Base-by-base conservation (phyloP, 2,888 invertebrate genomes). In the Lasioglossum pauxillum region DNA sequence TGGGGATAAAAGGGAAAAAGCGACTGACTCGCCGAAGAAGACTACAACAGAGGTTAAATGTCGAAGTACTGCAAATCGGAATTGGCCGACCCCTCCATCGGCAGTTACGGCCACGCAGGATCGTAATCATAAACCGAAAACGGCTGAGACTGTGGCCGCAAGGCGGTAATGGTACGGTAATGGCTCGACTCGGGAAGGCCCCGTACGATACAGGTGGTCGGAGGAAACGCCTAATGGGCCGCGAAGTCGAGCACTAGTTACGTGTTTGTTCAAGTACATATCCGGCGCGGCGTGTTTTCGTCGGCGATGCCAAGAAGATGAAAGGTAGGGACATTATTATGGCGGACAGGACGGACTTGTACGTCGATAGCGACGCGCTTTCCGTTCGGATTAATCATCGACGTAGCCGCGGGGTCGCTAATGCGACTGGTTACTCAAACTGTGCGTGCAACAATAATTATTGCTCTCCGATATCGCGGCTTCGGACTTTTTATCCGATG, bases 211-310 rank as follows among this genome's bases (percentile, higher is more conserved):
- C 85, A 85, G 90, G 89, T 91, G 90, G 91, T 90, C 91, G 90
- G 84, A 88, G 87, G 88, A 88, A 89, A 81, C 83, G 81, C 80
- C 87, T 92, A 92, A 92, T 92, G 89, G 87, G 84, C 90, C 90
- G 90, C 89, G 87, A 92, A 91, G 87, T 88, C 89, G 88, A 88
- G 83, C 89, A 87, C 83, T 84, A 88, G 84, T 83, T 78, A 83
- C 78, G 79, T 76, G 79, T 14, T 27, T n/a, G 67, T 27, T 35
- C 71, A 73, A 71, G 31, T 85, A 64, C 8, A 64, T 64, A 88
- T 85, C 79, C 67, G 38, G 19, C 49, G 53, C 75, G 72, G 49
- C 46, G 79, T 79, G 81, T 82, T 73, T 75, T 73, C 81, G 35
- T 46, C 75, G 64, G 74, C 41, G 49, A 41, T 35, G 44, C 38